Evolutionary conservation across 2,888 invertebrate species (phyloP), one percentile per base, ranked within the genome.

Genomic region (Cryptocephalus moraei): DNA sequence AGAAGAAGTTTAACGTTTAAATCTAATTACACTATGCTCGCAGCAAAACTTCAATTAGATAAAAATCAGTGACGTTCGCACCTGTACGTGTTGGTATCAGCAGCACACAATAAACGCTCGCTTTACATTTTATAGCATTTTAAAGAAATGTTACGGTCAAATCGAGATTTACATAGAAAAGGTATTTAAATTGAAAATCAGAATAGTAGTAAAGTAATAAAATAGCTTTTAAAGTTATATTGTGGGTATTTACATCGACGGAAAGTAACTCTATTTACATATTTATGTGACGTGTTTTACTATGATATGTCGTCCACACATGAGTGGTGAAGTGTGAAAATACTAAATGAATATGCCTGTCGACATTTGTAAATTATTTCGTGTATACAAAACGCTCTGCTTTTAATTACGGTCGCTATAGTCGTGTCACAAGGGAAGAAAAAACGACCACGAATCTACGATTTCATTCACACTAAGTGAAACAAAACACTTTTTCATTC

Each of bases 181-280:
- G 67, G 64, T 63, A 67, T 67, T 67, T 67, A 68, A 67, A 66
- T 65, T 62, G 66, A 64, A 63, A 65, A 67, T 66, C 66, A 67
- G 66, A 67, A 65, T 66, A 62, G 67, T 62, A 66, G 67, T 68
- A 68, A 68, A 67, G 66, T 65, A 67, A 66, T 67, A 66, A 68
- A 68, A 66, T 64, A 64, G 65, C 65, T 65, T 66, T 66, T 66
- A 65, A 63, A 66, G 61, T 65, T 64, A 65, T 64, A 22, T 22
- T 22, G 22, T 22, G 6, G 22, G 22, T 22, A 22, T 65, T 61
- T 62, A 55, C 62, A 61, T 63, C 60, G 59, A 58, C 60, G 58
- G 57, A 62, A 60, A 61, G 56, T 60, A 63, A 62, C 58, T 56
- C 59, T 53, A 65, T 66, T 66, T 66, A 62, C 65, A 66, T 67